These are phyloP conservation scores for Ectropis crepuscularia DNA, from an alignment of 2,888 invertebrate genomes.

Conservation along the genomic window DNA sequence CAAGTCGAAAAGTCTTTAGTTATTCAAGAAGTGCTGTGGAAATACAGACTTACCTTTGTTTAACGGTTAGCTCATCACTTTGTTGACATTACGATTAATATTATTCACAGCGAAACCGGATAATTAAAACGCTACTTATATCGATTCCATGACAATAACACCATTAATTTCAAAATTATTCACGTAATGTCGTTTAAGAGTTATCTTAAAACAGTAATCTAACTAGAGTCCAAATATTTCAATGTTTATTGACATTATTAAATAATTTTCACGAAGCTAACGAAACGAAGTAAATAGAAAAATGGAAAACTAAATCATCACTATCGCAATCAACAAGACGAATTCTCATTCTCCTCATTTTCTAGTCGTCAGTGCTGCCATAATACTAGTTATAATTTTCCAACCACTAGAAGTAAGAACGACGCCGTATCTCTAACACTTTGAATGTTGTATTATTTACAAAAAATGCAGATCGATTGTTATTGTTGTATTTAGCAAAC, in stretches of 20 bases:
- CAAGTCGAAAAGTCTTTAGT: background rate
- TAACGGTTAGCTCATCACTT: slow-evolving; percentile 71
- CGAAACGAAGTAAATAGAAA: background rate
- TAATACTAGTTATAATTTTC: background rate
- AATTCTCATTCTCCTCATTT: slow-evolving; percentile 55
- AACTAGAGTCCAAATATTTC: background rate
- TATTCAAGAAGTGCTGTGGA: slow-evolving; percentile 27
- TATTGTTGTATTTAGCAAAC: no score
- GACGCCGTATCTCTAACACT: no score
- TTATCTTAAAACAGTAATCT: background rate
- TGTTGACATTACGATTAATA: slow-evolving; percentile 71
- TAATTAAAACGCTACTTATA: slow-evolving; percentile 70
- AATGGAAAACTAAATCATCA: slow-evolving; percentile 25
- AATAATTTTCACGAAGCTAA: no score
- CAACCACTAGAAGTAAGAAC: no score
- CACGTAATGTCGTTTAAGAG: background rate
- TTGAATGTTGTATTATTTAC: no score
- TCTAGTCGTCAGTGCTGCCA: slow-evolving; percentile 5
- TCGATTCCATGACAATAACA: slow-evolving; percentile 70
- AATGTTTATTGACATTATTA: no score
- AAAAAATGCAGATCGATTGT: no score
- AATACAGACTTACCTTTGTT: slow-evolving; percentile 58
- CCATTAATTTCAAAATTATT: slow-evolving; percentile 23
- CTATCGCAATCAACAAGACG: slow-evolving; percentile 69
- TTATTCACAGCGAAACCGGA: slow-evolving; percentile 65